A percentile compares a stretch with the other conserved stretches of the same genome.
Conservation (phyloP, 2,113 vertebrate species). For the Gambusia affinis region DNA sequence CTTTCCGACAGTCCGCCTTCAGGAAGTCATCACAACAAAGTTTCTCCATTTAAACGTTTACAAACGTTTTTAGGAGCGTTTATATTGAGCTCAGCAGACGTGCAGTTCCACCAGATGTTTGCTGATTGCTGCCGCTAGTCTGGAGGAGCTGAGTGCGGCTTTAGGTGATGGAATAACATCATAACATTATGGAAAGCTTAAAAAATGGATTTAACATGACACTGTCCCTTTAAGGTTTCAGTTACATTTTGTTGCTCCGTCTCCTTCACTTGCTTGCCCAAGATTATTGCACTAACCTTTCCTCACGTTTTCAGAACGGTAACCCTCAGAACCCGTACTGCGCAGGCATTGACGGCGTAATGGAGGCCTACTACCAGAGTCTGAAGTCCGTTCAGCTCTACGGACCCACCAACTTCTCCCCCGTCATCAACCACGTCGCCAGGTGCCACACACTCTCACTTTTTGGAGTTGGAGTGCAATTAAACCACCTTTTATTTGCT, state of each 20-base stretch:
- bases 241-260: not conserved
- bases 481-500: not conserved
- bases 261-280: not conserved
- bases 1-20: no score
- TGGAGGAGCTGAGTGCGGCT: no score
- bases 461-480: not conserved
- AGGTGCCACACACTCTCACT: constrained; percentile 77
- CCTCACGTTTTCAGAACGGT: constrained; percentile 84
- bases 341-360: constrained; percentile 93
- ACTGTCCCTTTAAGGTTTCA: not conserved
- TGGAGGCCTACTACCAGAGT: constrained; percentile 97
- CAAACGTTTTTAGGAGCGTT: no score
- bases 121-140: no score
- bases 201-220: no score
- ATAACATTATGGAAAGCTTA: no score
- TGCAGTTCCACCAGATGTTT: no score
- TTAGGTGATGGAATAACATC: no score
- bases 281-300: not conserved
- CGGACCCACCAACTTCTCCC: constrained; percentile 95
- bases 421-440: constrained; percentile 96
- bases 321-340: constrained; percentile 98
- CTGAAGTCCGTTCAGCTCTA: constrained; percentile 85
- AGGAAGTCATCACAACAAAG: no score
- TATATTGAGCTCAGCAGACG: no score
- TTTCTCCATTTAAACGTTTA: no score